Percentiles rank a stretch among this genome's conserved stretches.
These are phyloP conservation scores for Ammodytes marinus DNA, from an alignment of 2,113 vertebrate species.

Conservation along the genomic window DNA sequence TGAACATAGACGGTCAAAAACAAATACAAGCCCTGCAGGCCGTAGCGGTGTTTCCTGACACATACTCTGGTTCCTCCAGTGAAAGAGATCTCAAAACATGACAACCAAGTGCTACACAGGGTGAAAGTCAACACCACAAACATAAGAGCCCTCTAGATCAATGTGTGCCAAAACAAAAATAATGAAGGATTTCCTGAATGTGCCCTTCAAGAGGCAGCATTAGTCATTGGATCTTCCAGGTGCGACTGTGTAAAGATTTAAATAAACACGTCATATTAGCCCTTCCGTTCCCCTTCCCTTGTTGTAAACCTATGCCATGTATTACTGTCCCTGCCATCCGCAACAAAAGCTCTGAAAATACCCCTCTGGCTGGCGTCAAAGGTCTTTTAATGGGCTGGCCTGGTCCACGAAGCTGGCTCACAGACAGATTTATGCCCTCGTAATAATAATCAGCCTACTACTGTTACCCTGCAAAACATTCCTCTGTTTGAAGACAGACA, in stretches of 20 bases:
- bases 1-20: constrained; percentile 33
- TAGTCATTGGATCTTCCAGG: constrained; percentile 5
- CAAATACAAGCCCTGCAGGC: constrained; percentile 35
- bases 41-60: constrained; percentile 1
- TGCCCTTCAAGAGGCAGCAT: not conserved
- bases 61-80: constrained; percentile 1
- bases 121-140: not conserved
- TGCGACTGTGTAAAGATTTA: constrained; percentile 2
- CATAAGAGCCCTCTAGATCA: not conserved
- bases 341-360: constrained; percentile 84
- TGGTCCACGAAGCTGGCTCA: constrained; percentile 60
- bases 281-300: constrained; percentile 25
- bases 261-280: constrained; percentile 17
- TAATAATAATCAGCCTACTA: constrained; percentile 83
- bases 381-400: constrained; percentile 69
- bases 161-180: not conserved
- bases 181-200: not conserved
- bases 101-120: not conserved
- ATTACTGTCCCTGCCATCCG: constrained; percentile 60
- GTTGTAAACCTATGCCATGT: constrained; percentile 4
- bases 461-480: constrained; percentile 78
- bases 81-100: constrained; percentile 13
- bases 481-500: constrained; percentile 73
- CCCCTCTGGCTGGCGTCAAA: constrained; percentile 74
- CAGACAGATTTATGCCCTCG: constrained; percentile 79